These are phyloP conservation scores for Scopus umbretta DNA, from an alignment of 2,113 vertebrate genomes.

Conservation along the genomic window DNA sequence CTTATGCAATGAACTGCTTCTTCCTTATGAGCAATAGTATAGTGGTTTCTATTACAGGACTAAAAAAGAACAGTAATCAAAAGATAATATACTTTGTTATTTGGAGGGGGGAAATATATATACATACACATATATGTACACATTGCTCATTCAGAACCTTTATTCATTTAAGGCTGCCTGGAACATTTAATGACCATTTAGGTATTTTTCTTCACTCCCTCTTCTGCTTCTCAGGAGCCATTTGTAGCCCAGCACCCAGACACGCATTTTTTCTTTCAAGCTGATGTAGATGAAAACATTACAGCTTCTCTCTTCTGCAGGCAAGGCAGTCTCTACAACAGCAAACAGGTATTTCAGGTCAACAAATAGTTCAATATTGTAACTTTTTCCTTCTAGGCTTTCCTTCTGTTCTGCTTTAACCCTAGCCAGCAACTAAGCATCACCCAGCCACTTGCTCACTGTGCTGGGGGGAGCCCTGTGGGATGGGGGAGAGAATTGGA, in stretches of 20 bases:
- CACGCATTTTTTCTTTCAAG: neutral
- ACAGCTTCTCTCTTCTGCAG: neutral
- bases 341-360: neutral
- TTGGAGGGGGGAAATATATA: neutral
- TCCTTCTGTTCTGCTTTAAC: no score
- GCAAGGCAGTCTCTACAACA: neutral
- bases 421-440: no score
- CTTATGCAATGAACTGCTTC: neutral
- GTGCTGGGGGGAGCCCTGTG: no score
- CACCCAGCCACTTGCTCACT: no score
- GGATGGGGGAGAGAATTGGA: no score
- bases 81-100: neutral
- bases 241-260: neutral
- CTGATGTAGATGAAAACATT: neutral
- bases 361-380: neutral
- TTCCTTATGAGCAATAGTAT: neutral
- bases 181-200: neutral
- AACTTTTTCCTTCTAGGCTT: neutral
- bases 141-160: neutral
- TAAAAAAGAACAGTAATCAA: neutral
- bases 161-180: neutral
- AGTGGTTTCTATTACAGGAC: neutral
- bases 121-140: neutral
- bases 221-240: neutral
- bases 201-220: neutral